Percentiles rank a stretch among this genome's conserved stretches.
phyloP scores from a whole-genome alignment of 2,888 invertebrate species.

The Corythucha ciliata region DNA sequence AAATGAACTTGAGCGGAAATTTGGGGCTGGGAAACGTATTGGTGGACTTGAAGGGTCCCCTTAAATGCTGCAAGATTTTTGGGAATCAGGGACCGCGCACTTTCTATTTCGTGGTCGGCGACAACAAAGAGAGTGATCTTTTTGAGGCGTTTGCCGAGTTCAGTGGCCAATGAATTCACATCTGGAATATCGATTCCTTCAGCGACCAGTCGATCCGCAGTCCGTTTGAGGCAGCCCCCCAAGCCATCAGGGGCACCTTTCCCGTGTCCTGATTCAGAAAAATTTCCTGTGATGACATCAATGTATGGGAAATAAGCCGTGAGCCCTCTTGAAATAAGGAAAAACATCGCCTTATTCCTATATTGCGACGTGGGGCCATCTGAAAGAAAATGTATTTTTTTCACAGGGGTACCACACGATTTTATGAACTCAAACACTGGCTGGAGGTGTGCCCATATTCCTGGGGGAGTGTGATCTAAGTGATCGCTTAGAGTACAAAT shows the following conservation, averaged over 20 bases:
- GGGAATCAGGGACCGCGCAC: not conserved
- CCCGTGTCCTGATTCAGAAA: constrained; percentile 7
- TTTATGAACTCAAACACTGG: constrained; percentile 1
- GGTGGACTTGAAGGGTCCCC: constrained; percentile 7
- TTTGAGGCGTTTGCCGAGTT: not conserved
- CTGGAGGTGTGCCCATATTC: constrained; percentile 8
- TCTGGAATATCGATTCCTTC: constrained; percentile 21
- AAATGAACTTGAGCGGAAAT: not conserved
- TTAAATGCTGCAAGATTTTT: constrained; percentile 3
- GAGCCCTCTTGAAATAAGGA: constrained; percentile 34
- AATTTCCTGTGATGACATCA: constrained; percentile 6
- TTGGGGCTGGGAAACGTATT: constrained; percentile 2
- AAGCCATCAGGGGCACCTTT: constrained; percentile 39
- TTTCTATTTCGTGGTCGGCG: not conserved
- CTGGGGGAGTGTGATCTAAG: constrained; percentile 2
- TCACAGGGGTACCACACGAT: not conserved
- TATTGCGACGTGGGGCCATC: constrained; percentile 41
- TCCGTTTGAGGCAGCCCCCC: constrained; percentile 37
- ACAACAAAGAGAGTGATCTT: not conserved
- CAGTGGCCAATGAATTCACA: constrained; percentile 4
- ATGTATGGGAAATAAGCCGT: constrained; percentile 4
- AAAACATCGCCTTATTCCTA: constrained; percentile 40
- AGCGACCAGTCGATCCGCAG: constrained; percentile 31
- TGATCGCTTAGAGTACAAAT: constrained; percentile 9
- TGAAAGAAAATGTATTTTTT: constrained; percentile 37